These are phyloP conservation scores for Brienomyrus brachyistius DNA, from an alignment of 2,113 vertebrate genomes.

Conservation along the genomic window DNA sequence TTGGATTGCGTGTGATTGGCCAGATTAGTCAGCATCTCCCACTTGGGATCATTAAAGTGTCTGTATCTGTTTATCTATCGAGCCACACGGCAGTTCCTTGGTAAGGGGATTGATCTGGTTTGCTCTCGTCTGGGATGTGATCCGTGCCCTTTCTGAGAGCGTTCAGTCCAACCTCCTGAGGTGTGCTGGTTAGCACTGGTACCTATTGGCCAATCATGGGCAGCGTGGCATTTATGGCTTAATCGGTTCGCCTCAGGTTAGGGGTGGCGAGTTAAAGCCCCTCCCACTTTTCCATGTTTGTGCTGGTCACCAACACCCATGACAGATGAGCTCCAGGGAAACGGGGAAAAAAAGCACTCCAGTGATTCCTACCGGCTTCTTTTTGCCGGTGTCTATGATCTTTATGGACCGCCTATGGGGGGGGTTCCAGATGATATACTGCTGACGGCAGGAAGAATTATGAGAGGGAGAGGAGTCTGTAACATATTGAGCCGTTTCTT, in stretches of 20 bases:
- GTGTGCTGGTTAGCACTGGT: not conserved
- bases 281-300: not conserved
- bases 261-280: not conserved
- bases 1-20: not conserved
- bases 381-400: constrained; percentile 50
- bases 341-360: constrained; percentile 21
- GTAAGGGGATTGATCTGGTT: not conserved
- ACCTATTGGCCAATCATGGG: not conserved
- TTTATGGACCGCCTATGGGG: constrained; percentile 49
- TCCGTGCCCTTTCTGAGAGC: not conserved
- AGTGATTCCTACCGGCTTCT: not conserved
- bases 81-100: not conserved
- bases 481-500: constrained; percentile 92
- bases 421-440: constrained; percentile 80
- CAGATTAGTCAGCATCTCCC: not conserved
- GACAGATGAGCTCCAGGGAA: not conserved
- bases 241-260: not conserved
- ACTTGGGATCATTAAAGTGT: not conserved
- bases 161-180: not conserved
- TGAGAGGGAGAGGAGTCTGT: constrained; percentile 87
- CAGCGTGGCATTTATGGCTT: not conserved
- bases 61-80: not conserved
- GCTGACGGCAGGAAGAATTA: constrained; percentile 94
- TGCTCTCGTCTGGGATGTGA: not conserved
- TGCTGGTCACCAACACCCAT: not conserved